phyloP scores from a whole-genome alignment of 2,113 vertebrate species.

The Cygnus buccinator region DNA sequence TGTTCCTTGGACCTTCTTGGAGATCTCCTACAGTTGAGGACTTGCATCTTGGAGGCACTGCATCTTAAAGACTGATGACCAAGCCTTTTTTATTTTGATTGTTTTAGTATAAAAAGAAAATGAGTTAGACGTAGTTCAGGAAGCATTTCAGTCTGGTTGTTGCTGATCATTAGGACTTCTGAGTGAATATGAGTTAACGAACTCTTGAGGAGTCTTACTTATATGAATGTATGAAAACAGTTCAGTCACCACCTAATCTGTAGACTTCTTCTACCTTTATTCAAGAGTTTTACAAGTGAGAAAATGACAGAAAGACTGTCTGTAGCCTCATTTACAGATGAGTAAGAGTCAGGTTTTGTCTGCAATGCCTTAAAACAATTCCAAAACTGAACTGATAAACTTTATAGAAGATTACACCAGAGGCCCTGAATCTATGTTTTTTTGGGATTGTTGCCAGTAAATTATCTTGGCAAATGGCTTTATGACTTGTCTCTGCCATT shows the following conservation, averaged over 20 bases:
- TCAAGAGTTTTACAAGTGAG: neutral
- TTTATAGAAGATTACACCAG: neutral
- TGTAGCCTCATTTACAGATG: fast-evolving
- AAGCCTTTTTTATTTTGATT: neutral
- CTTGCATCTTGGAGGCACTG: neutral
- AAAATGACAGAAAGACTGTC: neutral
- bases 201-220: neutral
- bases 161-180: neutral
- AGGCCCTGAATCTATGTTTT: neutral
- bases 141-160: neutral
- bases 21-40: neutral
- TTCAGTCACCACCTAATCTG: neutral
- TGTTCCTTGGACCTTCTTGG: neutral
- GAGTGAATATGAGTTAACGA: neutral
- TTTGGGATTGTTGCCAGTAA: neutral
- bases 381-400: neutral
- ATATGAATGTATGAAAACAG: neutral
- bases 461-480: neutral
- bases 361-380: neutral
- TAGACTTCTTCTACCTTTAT: neutral
- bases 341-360: neutral
- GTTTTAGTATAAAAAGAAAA: neutral
- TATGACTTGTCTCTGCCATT: neutral
- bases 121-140: neutral
- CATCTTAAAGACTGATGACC: neutral